Conservation (phyloP, 2,113 vertebrate species). For the Mobula hypostoma region DNA sequence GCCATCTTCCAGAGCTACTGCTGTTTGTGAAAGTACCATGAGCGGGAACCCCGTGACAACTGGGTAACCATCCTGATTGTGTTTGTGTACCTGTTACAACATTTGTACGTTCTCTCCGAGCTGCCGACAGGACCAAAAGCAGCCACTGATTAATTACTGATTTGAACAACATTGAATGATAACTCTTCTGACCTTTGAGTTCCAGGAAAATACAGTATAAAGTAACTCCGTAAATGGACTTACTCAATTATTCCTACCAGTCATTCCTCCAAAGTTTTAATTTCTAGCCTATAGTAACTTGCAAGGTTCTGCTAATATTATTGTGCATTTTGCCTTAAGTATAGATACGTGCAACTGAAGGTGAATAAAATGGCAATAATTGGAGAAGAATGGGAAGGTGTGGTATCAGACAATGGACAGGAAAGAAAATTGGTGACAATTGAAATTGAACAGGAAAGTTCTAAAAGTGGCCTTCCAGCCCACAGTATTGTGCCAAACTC, state of each 20-base stretch:
- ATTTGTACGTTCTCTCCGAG: background rate
- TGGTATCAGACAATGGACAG: background rate
- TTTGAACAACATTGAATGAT: background rate
- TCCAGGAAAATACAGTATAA: background rate
- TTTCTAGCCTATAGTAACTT: background rate
- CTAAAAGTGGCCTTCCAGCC: no score
- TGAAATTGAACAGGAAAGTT: background rate
- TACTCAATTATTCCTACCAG: background rate
- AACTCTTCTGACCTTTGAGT: background rate
- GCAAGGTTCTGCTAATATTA: background rate
- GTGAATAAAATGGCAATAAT: background rate
- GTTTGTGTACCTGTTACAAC: background rate
- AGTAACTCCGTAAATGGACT: background rate
- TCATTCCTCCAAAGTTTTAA: background rate
- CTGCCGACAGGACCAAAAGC: background rate
- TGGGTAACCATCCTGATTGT: background rate
- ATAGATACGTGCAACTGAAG: background rate
- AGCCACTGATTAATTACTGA: background rate
- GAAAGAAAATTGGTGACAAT: background rate
- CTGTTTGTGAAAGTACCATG: background rate
- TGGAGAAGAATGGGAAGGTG: background rate
- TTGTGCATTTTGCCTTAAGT: background rate
- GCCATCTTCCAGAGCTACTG: conserved; percentile 37
- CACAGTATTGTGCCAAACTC: no score
- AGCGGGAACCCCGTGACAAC: background rate